Evolutionary conservation across 2,888 invertebrate genomes (phyloP), one percentile per base, ranked within the genome.

Genomic region (Dinocampus coccinellae): DNA sequence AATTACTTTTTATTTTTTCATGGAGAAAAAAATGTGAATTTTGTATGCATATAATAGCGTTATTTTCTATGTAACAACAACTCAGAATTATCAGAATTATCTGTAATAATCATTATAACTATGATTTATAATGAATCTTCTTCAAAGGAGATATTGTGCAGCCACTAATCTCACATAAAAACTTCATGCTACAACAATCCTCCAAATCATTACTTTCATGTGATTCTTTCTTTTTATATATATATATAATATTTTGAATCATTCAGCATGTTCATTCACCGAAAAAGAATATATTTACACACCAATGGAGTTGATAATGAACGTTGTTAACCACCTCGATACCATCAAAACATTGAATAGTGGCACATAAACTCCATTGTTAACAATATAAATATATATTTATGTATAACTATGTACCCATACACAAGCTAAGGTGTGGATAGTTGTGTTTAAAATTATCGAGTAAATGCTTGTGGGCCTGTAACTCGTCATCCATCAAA

Each of bases 271-370:
- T 16, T 42, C 24, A 42, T 42, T 29, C 63, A 47, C 47, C 20
- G 11, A 42, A 10, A 63, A 63, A 42, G 47, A 47, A 24, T 39
- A 47, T 47, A 61, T 39, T 39, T 26, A 42, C 63, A 42, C 61
- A 39, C 61, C 20, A 42, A 47, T 34, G 16, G 22, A 61, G 61
- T 39, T 47, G 63, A 63, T 63, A 42, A 63, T 47, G 63, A 47
- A 47, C 34, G 61, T 61, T 36, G 34, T 39, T 22, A 34, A 36
- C 34, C 61, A 61, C 61, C 10, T 63, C 42, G 63, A 63, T 63
- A 42, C n/a, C 42, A 63, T 63, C 63, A 26, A 63, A 63, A 63
- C 26, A 24, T 63, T 26, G 42, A 4, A 4, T 3, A 7, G 29
- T 7, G 29, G 63, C 47, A 39, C 24, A 47, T 13, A 47, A 63